phyloP scores from a whole-genome alignment of 2,113 vertebrate species.

The Plectropomus leopardus region DNA sequence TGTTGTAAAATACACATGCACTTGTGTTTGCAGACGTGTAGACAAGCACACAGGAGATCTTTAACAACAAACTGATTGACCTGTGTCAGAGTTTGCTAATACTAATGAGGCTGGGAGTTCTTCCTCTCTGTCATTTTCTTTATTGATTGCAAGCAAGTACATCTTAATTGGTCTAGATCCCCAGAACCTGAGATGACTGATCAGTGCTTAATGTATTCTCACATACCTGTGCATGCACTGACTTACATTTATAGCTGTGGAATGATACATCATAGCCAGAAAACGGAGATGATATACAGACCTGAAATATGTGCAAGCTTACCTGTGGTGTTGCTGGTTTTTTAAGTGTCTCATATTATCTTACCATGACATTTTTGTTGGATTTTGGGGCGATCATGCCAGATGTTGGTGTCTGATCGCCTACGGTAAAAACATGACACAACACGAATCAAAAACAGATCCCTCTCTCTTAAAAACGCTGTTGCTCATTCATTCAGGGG shows the following conservation, averaged over 20 bases:
- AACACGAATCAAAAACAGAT: slow-evolving; percentile 78
- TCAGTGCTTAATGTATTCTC: slow-evolving; percentile 32
- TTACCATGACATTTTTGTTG: slow-evolving; percentile 53
- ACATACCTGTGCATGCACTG: slow-evolving; percentile 1
- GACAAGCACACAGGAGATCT: slow-evolving; percentile 51
- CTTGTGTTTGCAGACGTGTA: slow-evolving; percentile 1
- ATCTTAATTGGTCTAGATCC: slow-evolving; percentile 66
- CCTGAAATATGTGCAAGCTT: slow-evolving; percentile 15
- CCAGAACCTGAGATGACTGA: slow-evolving; percentile 53
- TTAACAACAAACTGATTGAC: slow-evolving; percentile 69
- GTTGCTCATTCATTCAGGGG: slow-evolving; percentile 75
- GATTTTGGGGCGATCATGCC: slow-evolving; percentile 47
- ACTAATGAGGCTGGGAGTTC: slow-evolving; percentile 72
- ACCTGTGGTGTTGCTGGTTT: slow-evolving; percentile 38
- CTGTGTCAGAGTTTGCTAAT: slow-evolving; percentile 17
- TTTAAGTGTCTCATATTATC: slow-evolving; percentile 46
- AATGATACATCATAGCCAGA: not conserved
- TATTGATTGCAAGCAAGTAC: slow-evolving; percentile 66
- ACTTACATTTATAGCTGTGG: slow-evolving; percentile 2
- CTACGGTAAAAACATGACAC: slow-evolving; percentile 77
- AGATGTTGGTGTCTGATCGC: slow-evolving; percentile 68
- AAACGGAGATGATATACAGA: not conserved
- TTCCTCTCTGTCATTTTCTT: slow-evolving; percentile 71
- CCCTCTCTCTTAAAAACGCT: slow-evolving; percentile 74
- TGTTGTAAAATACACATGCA: slow-evolving; percentile 44